These are phyloP conservation scores for Chrysemys picta DNA, from an alignment of 2,113 vertebrate species.

Conservation along the genomic window DNA sequence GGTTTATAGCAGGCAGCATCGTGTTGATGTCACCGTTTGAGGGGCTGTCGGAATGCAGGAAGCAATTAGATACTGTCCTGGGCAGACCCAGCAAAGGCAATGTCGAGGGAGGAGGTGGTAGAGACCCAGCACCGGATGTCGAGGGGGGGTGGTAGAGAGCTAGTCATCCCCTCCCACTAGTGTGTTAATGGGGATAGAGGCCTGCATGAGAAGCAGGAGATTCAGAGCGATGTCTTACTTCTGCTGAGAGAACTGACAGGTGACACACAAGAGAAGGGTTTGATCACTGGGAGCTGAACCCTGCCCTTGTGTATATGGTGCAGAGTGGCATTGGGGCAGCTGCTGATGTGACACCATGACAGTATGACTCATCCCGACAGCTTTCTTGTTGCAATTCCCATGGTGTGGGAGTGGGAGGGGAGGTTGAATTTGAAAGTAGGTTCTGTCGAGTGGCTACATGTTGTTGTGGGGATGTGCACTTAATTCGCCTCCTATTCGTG, in stretches of 20 bases:
- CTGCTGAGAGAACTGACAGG: neutral
- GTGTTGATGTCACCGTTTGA: neutral
- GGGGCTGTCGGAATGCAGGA: neutral
- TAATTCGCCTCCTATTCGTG: neutral
- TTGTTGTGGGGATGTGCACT: neutral
- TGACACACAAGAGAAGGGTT: neutral
- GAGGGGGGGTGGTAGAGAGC: neutral
- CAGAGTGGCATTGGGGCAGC: neutral
- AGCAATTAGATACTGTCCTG: neutral
- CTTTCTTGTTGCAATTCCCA: neutral
- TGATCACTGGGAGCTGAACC: fast-evolving
- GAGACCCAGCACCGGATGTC: neutral
- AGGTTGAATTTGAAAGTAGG: neutral
- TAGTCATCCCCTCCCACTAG: neutral
- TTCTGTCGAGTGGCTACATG: neutral
- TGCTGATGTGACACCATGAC: neutral
- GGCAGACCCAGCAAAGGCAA: neutral
- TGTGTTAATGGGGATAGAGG: neutral
- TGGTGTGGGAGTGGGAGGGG: neutral
- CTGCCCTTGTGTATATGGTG: neutral
- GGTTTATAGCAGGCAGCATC: neutral
- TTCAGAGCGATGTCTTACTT: neutral
- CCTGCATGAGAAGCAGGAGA: neutral
- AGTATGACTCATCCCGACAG: neutral
- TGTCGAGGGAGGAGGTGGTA: too few species aligned